A percentile compares a stretch with the other conserved stretches of the same genome.
phyloP scores from a whole-genome alignment of 2,888 invertebrate genomes.

The Crossocerus cetratus region DNA sequence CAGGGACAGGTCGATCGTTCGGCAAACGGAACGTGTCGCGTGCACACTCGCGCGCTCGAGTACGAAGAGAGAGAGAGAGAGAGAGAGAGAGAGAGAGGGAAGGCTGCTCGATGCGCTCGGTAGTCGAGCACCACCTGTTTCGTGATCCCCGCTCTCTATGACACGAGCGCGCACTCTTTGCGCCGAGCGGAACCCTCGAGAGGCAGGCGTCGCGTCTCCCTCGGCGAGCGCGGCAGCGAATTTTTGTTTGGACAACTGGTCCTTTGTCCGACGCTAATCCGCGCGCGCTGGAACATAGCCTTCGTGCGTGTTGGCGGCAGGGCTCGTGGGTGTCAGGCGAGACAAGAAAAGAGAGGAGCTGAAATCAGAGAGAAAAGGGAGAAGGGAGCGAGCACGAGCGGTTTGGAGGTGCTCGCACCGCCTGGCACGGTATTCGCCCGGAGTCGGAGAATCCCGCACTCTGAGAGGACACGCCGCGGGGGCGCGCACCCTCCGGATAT shows the following conservation, averaged over 20 bases:
- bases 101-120: background rate
- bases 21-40: constrained; percentile 16
- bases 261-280: constrained; percentile 53
- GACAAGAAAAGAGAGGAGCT: constrained; percentile 10
- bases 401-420: constrained; percentile 8
- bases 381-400: background rate
- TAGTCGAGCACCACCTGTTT: constrained; percentile 52
- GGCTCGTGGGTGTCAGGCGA: constrained; percentile 12
- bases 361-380: constrained; percentile 16
- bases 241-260: constrained; percentile 54
- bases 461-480: constrained; percentile 2
- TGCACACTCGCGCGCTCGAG: constrained; percentile 6
- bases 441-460: constrained; percentile 28
- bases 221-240: constrained; percentile 21
- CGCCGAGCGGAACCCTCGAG: too few relatives aligned
- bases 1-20: constrained; percentile 48
- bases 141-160: constrained; percentile 20
- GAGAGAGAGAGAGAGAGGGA: too few relatives aligned
- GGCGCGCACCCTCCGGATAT: constrained; percentile 71
- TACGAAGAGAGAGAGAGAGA: background rate
- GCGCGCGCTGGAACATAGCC: constrained; percentile 28
- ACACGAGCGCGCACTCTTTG: too few relatives aligned
- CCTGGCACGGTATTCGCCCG: background rate
- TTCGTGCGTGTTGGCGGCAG: constrained; percentile 38
- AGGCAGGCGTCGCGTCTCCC: too few relatives aligned